A percentile compares a stretch with the other conserved stretches of the same genome.
Conservation (phyloP, 2,888 invertebrate species). For the Oligia latruncula region DNA sequence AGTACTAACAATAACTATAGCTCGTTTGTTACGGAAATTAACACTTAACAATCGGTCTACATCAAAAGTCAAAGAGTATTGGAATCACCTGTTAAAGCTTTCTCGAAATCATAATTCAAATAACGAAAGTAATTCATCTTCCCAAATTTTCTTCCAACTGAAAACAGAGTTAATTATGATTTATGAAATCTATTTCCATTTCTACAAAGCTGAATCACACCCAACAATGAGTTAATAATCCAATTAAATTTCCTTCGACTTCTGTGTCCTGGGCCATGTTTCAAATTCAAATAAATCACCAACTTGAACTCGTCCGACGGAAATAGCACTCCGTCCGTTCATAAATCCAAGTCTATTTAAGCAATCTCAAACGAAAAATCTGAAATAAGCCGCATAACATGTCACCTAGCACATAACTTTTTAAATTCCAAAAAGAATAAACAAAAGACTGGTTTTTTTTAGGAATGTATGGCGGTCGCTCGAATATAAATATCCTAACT, state of each 20-base stretch:
- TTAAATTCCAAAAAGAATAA: constrained; percentile 71
- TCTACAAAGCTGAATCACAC: constrained; percentile 76
- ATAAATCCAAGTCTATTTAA: constrained; percentile 89
- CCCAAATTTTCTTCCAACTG: constrained; percentile 67
- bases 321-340: constrained; percentile 88
- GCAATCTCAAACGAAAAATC: constrained; percentile 88
- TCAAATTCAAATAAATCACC: constrained; percentile 89
- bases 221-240: constrained; percentile 87
- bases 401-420: constrained; percentile 78
- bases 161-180: constrained; percentile 77
- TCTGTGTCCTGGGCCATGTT: constrained; percentile 86
- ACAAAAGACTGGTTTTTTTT: constrained; percentile 55
- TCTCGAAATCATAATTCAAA: constrained; percentile 49
- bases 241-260: constrained; percentile 88
- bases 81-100: constrained; percentile 36
- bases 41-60: not conserved
- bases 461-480: constrained; percentile 57
- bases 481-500: constrained; percentile 34
- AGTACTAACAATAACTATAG: not conserved
- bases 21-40: not conserved
- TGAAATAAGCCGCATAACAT: constrained; percentile 85
- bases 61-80: constrained; percentile 10
- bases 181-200: constrained; percentile 77
- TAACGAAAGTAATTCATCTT: constrained; percentile 67
- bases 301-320: constrained; percentile 86